Evolutionary conservation across 2,113 vertebrate genomes (phyloP).

Genomic region (Nothocercus nigrocapillus): DNA sequence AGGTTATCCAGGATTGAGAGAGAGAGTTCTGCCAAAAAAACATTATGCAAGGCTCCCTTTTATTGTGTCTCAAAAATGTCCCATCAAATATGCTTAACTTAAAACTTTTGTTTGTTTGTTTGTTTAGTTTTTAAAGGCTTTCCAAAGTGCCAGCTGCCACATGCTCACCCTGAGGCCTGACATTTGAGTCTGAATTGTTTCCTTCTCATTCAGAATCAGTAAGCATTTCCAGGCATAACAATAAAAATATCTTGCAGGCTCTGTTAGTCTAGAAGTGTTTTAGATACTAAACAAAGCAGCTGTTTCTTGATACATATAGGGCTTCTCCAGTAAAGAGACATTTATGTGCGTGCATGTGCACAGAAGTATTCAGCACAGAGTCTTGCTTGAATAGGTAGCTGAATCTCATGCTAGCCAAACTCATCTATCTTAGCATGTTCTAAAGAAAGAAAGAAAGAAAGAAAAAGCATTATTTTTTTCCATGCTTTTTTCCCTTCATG

Average conservation of each 20-base stretch:
- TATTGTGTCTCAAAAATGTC: slow-evolving; percentile 36
- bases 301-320: background rate
- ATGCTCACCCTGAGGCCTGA: slow-evolving; percentile 49
- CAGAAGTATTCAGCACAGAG: background rate
- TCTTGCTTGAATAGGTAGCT: background rate
- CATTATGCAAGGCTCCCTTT: background rate
- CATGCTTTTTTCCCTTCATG: background rate
- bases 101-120: background rate
- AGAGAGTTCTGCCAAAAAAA: background rate
- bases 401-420: background rate
- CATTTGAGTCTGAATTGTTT: slow-evolving; percentile 60
- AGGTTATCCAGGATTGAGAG: background rate
- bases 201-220: slow-evolving; percentile 58
- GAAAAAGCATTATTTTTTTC: background rate
- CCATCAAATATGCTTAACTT: slow-evolving; percentile 13
- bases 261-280: background rate
- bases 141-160: slow-evolving; percentile 52
- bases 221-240: slow-evolving; percentile 50
- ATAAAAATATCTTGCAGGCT: slow-evolving; percentile 21
- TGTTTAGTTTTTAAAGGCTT: slow-evolving; percentile 50
- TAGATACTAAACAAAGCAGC: background rate
- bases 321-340: background rate
- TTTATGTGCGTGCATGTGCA: background rate
- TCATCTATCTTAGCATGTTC: background rate
- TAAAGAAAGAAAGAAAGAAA: background rate